phyloP scores from a whole-genome alignment of 1,140 invertebrate genomes.

The Dermatophagoides farinae region DNA sequence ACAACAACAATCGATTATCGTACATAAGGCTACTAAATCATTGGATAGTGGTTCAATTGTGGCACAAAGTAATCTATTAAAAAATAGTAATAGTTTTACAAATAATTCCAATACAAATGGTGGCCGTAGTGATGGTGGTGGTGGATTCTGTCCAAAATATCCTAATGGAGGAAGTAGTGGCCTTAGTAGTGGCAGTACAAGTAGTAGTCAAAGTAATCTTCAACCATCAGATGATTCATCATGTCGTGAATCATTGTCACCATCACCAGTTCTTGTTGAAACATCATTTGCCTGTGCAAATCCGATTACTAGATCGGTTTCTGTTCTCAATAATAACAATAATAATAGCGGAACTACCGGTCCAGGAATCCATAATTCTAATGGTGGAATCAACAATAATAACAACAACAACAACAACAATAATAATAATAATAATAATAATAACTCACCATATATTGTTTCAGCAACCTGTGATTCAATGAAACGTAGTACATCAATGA shows the following conservation, averaged over 20 bases:
- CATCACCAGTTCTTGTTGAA: slow-evolving; percentile 11
- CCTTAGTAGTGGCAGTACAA: background rate
- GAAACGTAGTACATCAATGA: slow-evolving; percentile 1
- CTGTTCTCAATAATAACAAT: slow-evolving; percentile 11
- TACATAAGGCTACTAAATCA: background rate
- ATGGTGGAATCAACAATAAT: background rate
- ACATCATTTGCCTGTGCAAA: slow-evolving; percentile 19
- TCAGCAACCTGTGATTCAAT: slow-evolving; percentile 12
- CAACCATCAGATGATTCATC: background rate
- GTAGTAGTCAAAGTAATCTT: background rate
- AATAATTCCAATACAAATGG: slow-evolving; percentile 1
- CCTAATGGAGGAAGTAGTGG: background rate
- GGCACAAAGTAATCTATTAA: background rate
- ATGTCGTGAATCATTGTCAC: slow-evolving; percentile 3
- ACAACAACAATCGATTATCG: background rate
- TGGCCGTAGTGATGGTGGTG: background rate
- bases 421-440: background rate
- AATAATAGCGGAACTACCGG: slow-evolving; percentile 6
- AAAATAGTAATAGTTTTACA: slow-evolving; percentile 1
- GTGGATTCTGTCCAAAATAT: background rate
- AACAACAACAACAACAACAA: background rate
- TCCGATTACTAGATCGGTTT: slow-evolving; percentile 18
- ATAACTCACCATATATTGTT: background rate
- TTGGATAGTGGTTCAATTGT: no score
- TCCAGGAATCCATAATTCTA: background rate